Evolutionary conservation across 2,888 invertebrate species (phyloP), one percentile per base, ranked within the genome.

Genomic region (Chalcosyrphus nemorum): DNA sequence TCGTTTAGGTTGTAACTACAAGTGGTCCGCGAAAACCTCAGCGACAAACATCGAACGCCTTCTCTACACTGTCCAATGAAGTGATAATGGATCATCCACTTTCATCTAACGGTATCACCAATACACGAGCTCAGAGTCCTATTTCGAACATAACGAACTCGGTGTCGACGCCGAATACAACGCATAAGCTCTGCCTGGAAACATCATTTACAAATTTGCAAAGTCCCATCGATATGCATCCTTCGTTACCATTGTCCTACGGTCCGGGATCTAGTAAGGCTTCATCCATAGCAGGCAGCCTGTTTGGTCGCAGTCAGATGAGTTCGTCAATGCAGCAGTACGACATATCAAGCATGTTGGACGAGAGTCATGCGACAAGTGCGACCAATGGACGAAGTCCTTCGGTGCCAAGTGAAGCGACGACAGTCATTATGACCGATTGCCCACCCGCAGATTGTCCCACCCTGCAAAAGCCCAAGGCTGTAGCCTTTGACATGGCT

Each of bases 11-110:
- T 94, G 93, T 95, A 94, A 95, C 95, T 86, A 94, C 95, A 88
- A 93, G 95, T 90, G 96, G 96, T 57, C 96, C 96, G 86, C 94
- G 95, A 81, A 96, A 96, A 91, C 96, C 96, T 9, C 95, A 95
- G 89, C 93, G 95, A 61, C 92, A 89, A 88, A 89, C 91, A 81
- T 90, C 91, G 29, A 91, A 91, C 88, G 92, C 91, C 86, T 92
- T 90, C 86, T 91, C 91, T 61, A 91, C 90, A 24, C 87, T 89
- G 61, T 91, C 92, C 57, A 90, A 91, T 72, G 90, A 91, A 47
- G 86, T 89, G 84, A 86, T 45, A 11, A 15, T 80, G 52, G 84
- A 84, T 19, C 80, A 70, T 29, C 52, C 70, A 5, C 21, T 84
- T 2, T 70, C 70, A 6, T 65, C 70, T 15, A 84, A 84, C 13